These are phyloP conservation scores for Rhinella marina DNA, from an alignment of 2,797 vertebrate genomes.

Conservation along the genomic window DNA sequence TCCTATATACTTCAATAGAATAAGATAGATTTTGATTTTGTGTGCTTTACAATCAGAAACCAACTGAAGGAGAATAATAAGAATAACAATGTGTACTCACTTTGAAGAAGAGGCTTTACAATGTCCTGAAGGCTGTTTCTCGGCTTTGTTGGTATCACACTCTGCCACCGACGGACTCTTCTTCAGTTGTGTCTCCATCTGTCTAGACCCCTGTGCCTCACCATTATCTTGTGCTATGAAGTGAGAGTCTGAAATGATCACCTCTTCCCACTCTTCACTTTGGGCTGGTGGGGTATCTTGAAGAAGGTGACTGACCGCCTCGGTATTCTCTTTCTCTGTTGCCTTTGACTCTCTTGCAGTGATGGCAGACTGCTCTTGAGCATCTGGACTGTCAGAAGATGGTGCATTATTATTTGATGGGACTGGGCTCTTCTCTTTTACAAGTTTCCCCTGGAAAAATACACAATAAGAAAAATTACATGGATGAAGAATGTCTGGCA, in stretches of 20 bases:
- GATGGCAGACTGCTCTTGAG: constrained; percentile 60
- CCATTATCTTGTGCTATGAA: constrained; percentile 66
- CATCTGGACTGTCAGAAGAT: constrained; percentile 63
- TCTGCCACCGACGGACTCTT: constrained; percentile 66
- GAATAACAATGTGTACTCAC: constrained; percentile 17
- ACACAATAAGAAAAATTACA: background rate
- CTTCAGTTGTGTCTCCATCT: background rate
- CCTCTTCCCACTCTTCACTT: constrained; percentile 76
- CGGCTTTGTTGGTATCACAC: constrained; percentile 64
- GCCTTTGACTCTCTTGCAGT: constrained; percentile 66
- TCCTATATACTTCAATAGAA: background rate
- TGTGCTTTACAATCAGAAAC: background rate
- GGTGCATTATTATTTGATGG: constrained; percentile 68
- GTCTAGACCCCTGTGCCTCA: constrained; percentile 52
- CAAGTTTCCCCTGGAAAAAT: constrained; percentile 76
- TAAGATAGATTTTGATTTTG: background rate
- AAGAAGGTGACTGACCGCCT: constrained; percentile 80
- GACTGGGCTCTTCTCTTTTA: constrained; percentile 75
- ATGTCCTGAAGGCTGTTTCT: constrained; percentile 61
- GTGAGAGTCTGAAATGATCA: constrained; percentile 76
- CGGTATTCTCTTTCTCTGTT: constrained; percentile 70
- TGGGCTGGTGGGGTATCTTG: constrained; percentile 69
- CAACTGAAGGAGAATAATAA: background rate
- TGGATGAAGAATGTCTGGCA: background rate
- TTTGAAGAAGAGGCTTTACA: constrained; percentile 13